These are phyloP conservation scores for Lacerta agilis DNA, from an alignment of 2,797 vertebrate genomes.

Conservation along the genomic window DNA sequence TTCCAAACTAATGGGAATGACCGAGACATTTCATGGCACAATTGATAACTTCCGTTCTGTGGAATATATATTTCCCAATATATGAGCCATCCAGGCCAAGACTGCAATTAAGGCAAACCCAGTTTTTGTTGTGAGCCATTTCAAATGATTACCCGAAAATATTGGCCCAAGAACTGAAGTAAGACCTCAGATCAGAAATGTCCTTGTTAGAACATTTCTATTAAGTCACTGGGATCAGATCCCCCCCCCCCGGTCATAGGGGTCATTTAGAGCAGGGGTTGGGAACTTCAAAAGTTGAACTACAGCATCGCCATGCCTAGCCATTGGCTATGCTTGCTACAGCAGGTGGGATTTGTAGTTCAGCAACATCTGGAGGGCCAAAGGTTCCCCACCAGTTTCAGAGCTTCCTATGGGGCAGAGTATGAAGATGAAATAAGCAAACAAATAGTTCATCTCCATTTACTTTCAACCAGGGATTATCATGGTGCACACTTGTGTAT, in stretches of 20 bases:
- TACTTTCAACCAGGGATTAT: neutral
- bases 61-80: neutral
- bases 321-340: too few relatives aligned
- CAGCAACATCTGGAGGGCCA: too few relatives aligned
- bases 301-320: too few relatives aligned
- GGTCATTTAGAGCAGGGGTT: neutral
- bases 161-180: neutral
- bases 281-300: too few relatives aligned
- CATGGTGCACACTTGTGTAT: neutral
- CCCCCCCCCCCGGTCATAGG: rapidly evolving
- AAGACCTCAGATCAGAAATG: neutral
- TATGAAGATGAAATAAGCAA: neutral
- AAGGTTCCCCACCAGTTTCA: too few relatives aligned
- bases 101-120: neutral
- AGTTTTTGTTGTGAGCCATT: neutral
- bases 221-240: neutral
- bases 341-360: too few relatives aligned
- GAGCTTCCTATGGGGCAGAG: neutral
- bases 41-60: neutral
- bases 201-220: neutral
- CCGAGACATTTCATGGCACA: neutral
- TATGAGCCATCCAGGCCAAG: neutral
- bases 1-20: neutral
- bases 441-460: neutral
- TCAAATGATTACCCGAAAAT: neutral